Percentiles rank a stretch among this genome's conserved stretches.
Conservation (phyloP, 2,113 vertebrate species). For the Dascyllus trimaculatus region DNA sequence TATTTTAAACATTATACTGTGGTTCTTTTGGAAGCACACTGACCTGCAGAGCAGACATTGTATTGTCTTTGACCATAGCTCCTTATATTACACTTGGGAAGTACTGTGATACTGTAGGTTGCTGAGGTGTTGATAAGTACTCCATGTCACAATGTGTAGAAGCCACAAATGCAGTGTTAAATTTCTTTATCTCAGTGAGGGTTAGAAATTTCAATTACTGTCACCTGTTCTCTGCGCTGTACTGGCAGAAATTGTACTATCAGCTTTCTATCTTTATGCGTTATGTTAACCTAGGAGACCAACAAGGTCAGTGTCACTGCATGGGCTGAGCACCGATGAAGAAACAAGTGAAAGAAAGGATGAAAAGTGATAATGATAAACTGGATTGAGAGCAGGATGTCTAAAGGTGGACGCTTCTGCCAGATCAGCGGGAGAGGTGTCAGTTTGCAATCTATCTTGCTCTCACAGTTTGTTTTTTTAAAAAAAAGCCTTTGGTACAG, state of each 20-base stretch:
- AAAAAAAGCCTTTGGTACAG: background rate
- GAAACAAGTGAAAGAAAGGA: constrained; percentile 34
- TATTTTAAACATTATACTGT: no score
- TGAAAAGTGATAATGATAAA: constrained; percentile 39
- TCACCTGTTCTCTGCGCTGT: constrained; percentile 4
- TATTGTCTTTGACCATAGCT: no score
- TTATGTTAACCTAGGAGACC: constrained; percentile 45
- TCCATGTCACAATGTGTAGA: background rate
- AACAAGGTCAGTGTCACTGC: constrained; percentile 16
- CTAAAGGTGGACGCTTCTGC: constrained; percentile 1
- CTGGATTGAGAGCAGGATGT: constrained; percentile 6
- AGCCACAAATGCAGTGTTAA: background rate
- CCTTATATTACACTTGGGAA: no score
- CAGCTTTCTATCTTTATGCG: constrained; percentile 49
- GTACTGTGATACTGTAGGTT: background rate
- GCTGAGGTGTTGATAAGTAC: constrained; percentile 16
- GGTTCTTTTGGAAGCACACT: no score
- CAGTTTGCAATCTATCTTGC: background rate
- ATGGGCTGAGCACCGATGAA: constrained; percentile 1
- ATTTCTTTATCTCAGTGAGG: constrained; percentile 23
- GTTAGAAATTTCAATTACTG: constrained; percentile 28
- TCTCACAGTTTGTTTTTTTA: constrained; percentile 1
- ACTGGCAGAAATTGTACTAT: constrained; percentile 16
- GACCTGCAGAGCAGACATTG: no score
- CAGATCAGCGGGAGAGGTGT: constrained; percentile 42